Base-by-base conservation (phyloP, 1,140 invertebrate species). In the Hyposmocoma kahamanoa region DNA sequence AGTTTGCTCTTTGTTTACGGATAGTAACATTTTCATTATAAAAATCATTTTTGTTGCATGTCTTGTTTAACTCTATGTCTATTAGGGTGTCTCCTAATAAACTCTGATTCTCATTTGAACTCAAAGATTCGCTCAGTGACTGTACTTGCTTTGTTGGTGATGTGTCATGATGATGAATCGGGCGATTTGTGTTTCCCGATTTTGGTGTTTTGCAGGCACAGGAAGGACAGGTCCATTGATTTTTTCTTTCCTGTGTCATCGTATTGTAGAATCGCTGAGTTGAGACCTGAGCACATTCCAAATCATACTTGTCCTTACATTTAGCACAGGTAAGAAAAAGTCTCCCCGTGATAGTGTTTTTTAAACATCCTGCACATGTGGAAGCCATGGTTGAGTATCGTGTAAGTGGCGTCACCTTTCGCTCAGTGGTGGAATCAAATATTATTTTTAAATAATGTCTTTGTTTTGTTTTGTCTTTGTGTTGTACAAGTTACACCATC, bases 241-340 rank as follows among this genome's bases (percentile, higher is more conserved):
- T 22, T 21, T 22, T 20, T 4, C n/a, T 2, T 11, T 42, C 39
- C 4, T 10, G 3, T 2, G 2, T 6, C 39, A 42, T 42, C 20
- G 18, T 42, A 13, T 42, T 42, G 22, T 42, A 20, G n/a, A 21
- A 42, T 2, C 21, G 44, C 8, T 10, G 21, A 17, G 5, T 42
- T 4, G 39, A 34, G 6, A n/a, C n/a, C n/a, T n/a, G n/a, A 44
- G 47, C 47, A 22, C 38, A 48, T 5, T 42, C 47, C 17, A 48
- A 28, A 22, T 48, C 47, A 15, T 48, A 48, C 2, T 2, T 15
- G 2, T 48, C 24, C 1, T 22, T 30, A n/a, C 47, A 48, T 18
- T 1, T 22, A 2, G 22, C 13, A 17, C 46, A 48, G 1, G 22
- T 28, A 11, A 48, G 15, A 18, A 19, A 19, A 18, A 41, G 22